Evolutionary conservation across 2,797 vertebrate species (phyloP).

Genomic region (Manis crassicaudata): DNA sequence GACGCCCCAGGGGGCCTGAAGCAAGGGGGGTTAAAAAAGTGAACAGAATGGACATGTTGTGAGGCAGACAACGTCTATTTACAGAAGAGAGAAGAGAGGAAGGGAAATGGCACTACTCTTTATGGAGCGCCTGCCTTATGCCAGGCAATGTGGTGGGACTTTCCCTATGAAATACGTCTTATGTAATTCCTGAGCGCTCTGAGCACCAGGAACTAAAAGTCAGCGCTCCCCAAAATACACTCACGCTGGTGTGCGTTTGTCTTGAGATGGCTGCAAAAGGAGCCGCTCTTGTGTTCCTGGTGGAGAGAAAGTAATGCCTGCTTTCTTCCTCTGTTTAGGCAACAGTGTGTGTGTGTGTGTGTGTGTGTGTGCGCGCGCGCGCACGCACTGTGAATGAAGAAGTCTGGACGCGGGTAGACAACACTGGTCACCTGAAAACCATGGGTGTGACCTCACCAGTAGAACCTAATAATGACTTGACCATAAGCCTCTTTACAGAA

Average conservation of each 20-base stretch:
- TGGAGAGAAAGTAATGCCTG: not conserved
- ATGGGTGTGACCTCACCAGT: not conserved
- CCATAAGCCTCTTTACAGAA: not conserved
- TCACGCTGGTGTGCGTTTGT: not conserved
- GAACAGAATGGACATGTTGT: not conserved
- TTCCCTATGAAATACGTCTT: not conserved
- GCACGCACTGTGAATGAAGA: not conserved
- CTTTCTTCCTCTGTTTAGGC: not conserved
- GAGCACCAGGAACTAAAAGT: not conserved
- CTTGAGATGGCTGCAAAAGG: not conserved
- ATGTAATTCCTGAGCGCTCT: not conserved
- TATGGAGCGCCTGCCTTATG: not conserved
- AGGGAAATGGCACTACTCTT: not conserved
- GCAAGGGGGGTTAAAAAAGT: not conserved
- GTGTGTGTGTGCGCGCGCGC: no score
- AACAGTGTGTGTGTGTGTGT: not conserved
- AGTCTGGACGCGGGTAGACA: not conserved
- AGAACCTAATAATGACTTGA: not conserved
- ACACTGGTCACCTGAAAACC: not conserved
- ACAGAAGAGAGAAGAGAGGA: not conserved
- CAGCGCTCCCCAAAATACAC: no score
- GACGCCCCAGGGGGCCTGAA: not conserved
- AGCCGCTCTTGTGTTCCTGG: not conserved
- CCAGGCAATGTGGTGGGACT: not conserved
- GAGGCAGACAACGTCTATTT: not conserved